A percentile compares a stretch with the other conserved stretches of the same genome.
Conservation (phyloP, 2,888 invertebrate species). For the Drosophila atroscutellata region DNA sequence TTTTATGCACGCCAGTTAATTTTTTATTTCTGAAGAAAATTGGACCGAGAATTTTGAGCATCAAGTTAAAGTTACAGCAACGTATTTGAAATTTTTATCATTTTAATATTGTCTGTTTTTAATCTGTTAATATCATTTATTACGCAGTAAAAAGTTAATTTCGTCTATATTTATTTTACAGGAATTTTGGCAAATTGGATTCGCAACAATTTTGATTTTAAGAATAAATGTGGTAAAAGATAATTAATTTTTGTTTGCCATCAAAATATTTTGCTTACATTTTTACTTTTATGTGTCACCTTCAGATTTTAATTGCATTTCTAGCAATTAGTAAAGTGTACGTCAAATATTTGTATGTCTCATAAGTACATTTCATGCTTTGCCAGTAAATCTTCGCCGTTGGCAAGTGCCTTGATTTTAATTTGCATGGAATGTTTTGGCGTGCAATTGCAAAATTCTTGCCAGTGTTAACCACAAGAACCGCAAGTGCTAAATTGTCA, state of each 20-base stretch:
- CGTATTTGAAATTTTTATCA: background rate
- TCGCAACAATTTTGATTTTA: too few species aligned
- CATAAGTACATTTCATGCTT: background rate
- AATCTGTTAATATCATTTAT: background rate
- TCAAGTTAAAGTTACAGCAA: constrained; percentile 22
- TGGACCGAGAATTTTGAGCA: constrained; percentile 54
- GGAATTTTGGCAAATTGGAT: background rate
- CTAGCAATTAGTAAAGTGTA: background rate
- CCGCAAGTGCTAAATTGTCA: constrained; percentile 68
- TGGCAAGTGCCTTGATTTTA: constrained; percentile 24
- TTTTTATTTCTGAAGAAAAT: constrained; percentile 47
- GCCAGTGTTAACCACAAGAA: constrained; percentile 42
- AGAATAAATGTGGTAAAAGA: background rate
- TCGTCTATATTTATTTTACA: too few species aligned
- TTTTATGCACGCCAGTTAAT: constrained; percentile 49
- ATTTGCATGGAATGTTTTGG: constrained; percentile 46
- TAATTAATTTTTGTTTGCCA: background rate
- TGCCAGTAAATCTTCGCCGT: background rate
- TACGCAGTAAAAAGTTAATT: background rate
- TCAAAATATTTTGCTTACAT: too few species aligned
- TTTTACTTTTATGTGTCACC: background rate
- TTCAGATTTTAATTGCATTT: background rate
- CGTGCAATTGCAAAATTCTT: constrained; percentile 5
- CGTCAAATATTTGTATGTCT: background rate
- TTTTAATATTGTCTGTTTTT: background rate